phyloP scores from a whole-genome alignment of 1,140 invertebrate species.

The Agrypnia vestita region DNA sequence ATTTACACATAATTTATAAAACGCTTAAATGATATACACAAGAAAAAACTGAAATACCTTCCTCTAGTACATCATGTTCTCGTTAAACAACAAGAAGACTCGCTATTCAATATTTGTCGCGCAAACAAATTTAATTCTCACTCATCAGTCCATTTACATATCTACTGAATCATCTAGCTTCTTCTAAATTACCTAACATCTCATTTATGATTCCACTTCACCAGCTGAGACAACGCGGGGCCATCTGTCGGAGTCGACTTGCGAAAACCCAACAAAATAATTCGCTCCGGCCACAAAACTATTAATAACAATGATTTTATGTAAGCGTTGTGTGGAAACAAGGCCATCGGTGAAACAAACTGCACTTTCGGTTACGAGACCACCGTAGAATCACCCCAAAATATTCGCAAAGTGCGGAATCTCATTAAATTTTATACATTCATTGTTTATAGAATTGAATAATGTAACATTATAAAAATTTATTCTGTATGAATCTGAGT shows the following conservation, averaged over 20 bases:
- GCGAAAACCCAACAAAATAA: conserved; percentile 16
- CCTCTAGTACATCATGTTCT: conserved; percentile 49
- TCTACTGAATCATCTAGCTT: conserved; percentile 33
- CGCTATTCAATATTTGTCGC: conserved; percentile 24
- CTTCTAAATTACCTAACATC: conserved; percentile 34
- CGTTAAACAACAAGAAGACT: conserved; percentile 50
- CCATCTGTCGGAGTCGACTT: conserved; percentile 4
- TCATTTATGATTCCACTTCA: neutral
- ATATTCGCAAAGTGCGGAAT: no score
- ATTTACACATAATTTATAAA: conserved; percentile 57
- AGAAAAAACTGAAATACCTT: conserved; percentile 36
- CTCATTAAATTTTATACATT: no score
- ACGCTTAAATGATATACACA: conserved; percentile 54
- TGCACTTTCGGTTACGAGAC: no score
- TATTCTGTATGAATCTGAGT: no score
- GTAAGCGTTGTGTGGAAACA: conserved; percentile 4
- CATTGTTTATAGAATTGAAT: no score
- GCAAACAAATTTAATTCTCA: conserved; percentile 23
- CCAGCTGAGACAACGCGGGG: neutral
- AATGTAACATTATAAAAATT: no score
- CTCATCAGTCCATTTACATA: conserved; percentile 32
- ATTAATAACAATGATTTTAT: neutral
- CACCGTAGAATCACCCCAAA: no score
- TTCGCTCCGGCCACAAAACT: neutral
- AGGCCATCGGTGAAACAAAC: no score